Evolutionary conservation across 2,113 vertebrate genomes (phyloP), one percentile per base, ranked within the genome.

Genomic region (Lophura nycthemera): DNA sequence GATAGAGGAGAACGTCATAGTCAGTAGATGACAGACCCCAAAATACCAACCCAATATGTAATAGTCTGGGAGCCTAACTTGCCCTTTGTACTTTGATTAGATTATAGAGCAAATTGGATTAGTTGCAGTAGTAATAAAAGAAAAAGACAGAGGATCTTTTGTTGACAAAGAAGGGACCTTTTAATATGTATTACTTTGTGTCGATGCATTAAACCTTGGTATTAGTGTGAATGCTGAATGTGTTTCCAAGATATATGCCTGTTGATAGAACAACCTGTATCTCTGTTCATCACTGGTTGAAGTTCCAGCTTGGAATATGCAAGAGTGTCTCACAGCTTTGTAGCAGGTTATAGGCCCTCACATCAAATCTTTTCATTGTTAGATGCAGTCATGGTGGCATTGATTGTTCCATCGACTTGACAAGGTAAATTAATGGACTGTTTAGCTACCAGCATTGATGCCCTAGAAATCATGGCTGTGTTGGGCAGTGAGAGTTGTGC

Each of bases 281-380:
- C 15, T 73, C 21, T 7, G 0, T 1, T 0, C 65, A 42, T 14
- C 18, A 20, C 5, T 38, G n/a, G 30, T 13, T 34, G 8, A 11
- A 42, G 3, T 66, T 88, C 25, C 18, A 83, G 4, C 16, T 73
- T 10, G n/a, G 8, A 91, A 38, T 18, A 77, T 42, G 17, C 4
- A 38, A 65, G 6, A 22, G 6, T 16, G 5, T 50, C 36, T 80
- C 10, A n/a, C 63, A 65, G 14, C 59, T 83, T 83, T 4, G 2
- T 36, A 38, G 40, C 7, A n/a, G 22, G 13, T 56, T 47, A 50
- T 6, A 71, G 20, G 48, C 3, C 12, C 6, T 56, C 48, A 65
- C 27, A 48, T 7, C 8, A 77, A 64, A 64, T 17, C 24, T 50
- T 70, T 50, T 5, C 3, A 3, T 32, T 34, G 2, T 74, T 80